Evolutionary conservation across 2,888 invertebrate genomes (phyloP), one percentile per base, ranked within the genome.

Genomic region (Tribolium freemani): DNA sequence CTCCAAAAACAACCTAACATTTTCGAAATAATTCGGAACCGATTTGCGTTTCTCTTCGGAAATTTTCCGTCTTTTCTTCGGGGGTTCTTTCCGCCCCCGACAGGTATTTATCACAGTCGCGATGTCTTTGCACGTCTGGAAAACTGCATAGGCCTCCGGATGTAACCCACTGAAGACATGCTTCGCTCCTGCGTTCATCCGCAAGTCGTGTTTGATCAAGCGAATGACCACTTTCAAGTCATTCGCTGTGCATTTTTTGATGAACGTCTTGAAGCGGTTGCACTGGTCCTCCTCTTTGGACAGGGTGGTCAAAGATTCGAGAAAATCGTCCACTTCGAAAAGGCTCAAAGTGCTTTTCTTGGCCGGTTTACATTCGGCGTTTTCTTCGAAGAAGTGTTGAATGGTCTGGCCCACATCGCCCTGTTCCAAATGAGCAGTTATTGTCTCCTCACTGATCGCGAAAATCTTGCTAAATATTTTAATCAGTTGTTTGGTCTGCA

Each of bases 141-240:
- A 98, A 0, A 94, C 93, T 75, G 90, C 89, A 84, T 97, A 98
- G 0, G 97, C 98, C 83, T 95, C 92, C 0, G 93, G 90, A 84
- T 97, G 94, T 21, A 98, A 90, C 0, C 93, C 97, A 80, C 94
- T 95, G 57, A 98, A 90, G 87, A 98, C 93, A 84, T 96, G 96
- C 84, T 97, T 96, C 0, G 96, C 93, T 0, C 97, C 96, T 26
- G 97, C 94, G 83, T 96, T 96, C 80, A 98, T 97, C 77, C 96
- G 88, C 70, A 98, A 88, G 88, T 98, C 98, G 81, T 96, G 95
- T 85, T 96, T 96, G 26, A 98, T 93, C 46, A 98, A 87, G 6
- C 97, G 90, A 11, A 98, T 91, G 1, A 97, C 88, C 69, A 88
- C 94, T 89, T 93, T 94, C 74, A 98, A 85, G 86, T 98, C 98